Conservation (phyloP, 2,888 invertebrate genomes). For the Mallateleia sp. region DNA sequence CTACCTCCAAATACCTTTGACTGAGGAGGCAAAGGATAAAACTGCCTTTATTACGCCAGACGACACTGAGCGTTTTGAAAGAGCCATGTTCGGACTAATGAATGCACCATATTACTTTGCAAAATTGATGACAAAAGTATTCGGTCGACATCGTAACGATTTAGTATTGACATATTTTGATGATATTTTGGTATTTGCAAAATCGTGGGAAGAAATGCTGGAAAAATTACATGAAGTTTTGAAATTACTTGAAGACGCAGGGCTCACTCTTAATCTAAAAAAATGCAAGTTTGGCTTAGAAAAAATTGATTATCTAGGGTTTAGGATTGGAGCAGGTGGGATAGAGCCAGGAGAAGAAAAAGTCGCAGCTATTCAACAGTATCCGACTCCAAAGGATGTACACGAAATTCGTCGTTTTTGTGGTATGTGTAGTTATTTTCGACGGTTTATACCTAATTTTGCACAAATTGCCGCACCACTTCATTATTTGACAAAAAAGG, state of each 20-base stretch:
- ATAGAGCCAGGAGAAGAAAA: conserved; percentile 68
- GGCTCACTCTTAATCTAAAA: conserved; percentile 82
- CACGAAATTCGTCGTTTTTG: background rate
- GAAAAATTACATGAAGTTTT: conserved; percentile 78
- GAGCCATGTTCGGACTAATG: too few species aligned
- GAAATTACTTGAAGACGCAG: conserved; percentile 73
- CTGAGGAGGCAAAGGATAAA: too few species aligned
- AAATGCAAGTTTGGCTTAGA: conserved; percentile 82
- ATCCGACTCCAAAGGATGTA: background rate
- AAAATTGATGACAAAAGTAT: too few species aligned
- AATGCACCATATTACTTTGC: too few species aligned
- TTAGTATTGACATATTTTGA: too few species aligned
- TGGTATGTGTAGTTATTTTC: background rate
- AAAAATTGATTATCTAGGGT: conserved; percentile 83
- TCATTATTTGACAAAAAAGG: background rate
- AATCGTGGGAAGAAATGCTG: background rate
- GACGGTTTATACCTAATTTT: background rate
- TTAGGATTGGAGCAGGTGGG: conserved; percentile 50
- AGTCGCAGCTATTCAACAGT: conserved; percentile 67
- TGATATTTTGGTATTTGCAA: too few species aligned
- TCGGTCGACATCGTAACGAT: too few species aligned
- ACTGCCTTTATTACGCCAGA: too few species aligned
- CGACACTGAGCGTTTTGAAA: too few species aligned
- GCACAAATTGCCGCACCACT: background rate
- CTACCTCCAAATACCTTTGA: too few species aligned